Percentiles rank a stretch among this genome's conserved stretches.
phyloP scores from a whole-genome alignment of 1,140 invertebrate species.

The Danaus melanippus region DNA sequence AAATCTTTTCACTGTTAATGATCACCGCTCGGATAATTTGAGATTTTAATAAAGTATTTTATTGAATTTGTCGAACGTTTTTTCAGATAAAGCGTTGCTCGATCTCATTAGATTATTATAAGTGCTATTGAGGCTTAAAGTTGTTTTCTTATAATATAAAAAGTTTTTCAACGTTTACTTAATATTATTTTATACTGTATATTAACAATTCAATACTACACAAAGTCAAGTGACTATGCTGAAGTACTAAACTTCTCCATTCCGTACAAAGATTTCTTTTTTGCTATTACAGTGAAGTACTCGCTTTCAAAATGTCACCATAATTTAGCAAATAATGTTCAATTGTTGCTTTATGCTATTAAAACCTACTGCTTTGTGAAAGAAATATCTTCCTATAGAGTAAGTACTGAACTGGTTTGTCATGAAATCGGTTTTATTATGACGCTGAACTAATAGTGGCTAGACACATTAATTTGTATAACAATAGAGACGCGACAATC shows the following conservation, averaged over 20 bases:
- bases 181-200: too few species aligned
- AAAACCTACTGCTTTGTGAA: constrained; percentile 1
- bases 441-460: constrained; percentile 12
- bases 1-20: constrained; percentile 13
- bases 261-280: constrained; percentile 14
- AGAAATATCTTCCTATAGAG: constrained; percentile 6
- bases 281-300: constrained; percentile 4
- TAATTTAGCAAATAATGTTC: constrained; percentile 22
- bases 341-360: constrained; percentile 4
- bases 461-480: constrained; percentile 37
- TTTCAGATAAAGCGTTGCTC: too few species aligned
- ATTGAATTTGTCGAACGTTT: too few species aligned
- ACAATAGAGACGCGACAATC: constrained; percentile 27
- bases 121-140: too few species aligned
- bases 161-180: too few species aligned
- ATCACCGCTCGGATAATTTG: too few species aligned
- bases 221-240: constrained; percentile 16
- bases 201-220: constrained; percentile 12
- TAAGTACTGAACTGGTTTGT: constrained; percentile 11
- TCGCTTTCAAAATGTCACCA: constrained; percentile 12
- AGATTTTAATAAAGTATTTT: too few species aligned
- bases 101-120: too few species aligned
- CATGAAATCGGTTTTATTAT: constrained; percentile 9
- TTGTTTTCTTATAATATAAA: too few species aligned
- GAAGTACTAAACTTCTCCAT: constrained; percentile 13